Base-by-base conservation (phyloP, 2,797 vertebrate species). In the Hemibagrus guttatus region DNA sequence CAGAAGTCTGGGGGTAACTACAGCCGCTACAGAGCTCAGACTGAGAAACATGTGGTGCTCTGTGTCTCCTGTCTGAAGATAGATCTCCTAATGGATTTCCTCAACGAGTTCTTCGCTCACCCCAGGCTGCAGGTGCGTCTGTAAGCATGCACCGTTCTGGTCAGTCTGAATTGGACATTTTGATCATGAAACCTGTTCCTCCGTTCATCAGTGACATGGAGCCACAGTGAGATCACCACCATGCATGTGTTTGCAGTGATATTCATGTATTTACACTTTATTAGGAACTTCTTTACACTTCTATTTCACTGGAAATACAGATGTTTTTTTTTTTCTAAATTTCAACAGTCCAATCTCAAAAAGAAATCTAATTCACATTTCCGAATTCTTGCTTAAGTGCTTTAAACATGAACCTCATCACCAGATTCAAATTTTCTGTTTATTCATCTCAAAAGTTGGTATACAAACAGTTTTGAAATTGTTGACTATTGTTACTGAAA, bases 1-100 rank as follows among this genome's bases (percentile, higher is more conserved):
- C 96, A 96, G 94, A 96, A 96, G 90, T 96, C 95, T 0, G 96
- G 96, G 4, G 96, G 96, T 86, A 97, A 97, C 94, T 97, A 97
- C 93, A 96, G 96, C 87, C 96, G 96, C 84, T 96, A 97, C 94
- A 93, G 96, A 71, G 96, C 96, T 0, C 96, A 96, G 93, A 97
- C 96, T 8, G 96, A 97, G 92, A 96, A 96, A 82, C 96, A 96
- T 39, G 96, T 97, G 88, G 96, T 97, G 87, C 93, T 97, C 86
- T 97, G 96, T 81, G 96, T 97, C 93, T 96, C 96, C 92, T 96
- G 95, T 58, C 94, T 97, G 86, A 96, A 97, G 93, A 96, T 97
- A 59, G 96, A 96, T 92, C 94, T 96, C 81, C 96, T 96, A 92
- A 96, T 96, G 96, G 96, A 96, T 93, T 96, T 96, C 92, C 95